These are phyloP conservation scores for Boloria selene DNA, from an alignment of 2,888 invertebrate genomes.

Conservation along the genomic window DNA sequence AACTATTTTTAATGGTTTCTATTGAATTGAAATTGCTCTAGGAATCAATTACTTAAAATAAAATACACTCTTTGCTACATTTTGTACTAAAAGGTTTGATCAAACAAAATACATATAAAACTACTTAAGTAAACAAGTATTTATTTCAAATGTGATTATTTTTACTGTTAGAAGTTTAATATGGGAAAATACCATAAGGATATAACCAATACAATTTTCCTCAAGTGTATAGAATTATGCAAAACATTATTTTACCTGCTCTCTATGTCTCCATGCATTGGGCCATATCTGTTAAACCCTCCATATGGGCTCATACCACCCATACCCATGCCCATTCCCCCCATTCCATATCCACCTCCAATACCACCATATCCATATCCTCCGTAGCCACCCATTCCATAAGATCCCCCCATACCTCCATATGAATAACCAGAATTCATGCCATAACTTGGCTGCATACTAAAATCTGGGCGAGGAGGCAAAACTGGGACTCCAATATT, in stretches of 20 bases:
- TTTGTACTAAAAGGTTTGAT: too few species aligned
- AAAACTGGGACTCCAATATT: conserved; percentile 52
- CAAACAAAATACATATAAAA: too few species aligned
- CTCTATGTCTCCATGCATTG: conserved; percentile 83
- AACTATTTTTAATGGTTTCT: too few species aligned
- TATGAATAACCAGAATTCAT: conserved; percentile 51
- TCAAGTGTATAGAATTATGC: conserved; percentile 36
- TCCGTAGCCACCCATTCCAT: conserved; percentile 42
- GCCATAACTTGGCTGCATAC: conserved; percentile 55
- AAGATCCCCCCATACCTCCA: conserved; percentile 47
- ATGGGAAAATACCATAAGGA: not conserved
- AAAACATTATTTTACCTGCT: conserved; percentile 72
- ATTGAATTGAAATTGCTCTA: too few species aligned
- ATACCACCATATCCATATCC: conserved; percentile 45
- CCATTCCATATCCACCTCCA: conserved; percentile 52
- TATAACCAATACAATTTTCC: conserved; percentile 21
- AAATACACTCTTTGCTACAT: too few species aligned
- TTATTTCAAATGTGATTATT: too few species aligned
- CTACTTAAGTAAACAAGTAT: too few species aligned
- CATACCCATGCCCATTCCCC: conserved; percentile 41
- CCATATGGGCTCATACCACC: conserved; percentile 59
- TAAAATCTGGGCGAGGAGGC: conserved; percentile 65
- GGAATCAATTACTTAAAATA: too few species aligned
- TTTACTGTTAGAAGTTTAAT: too few species aligned
- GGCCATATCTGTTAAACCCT: conserved; percentile 69